A percentile compares a stretch with the other conserved stretches of the same genome.
phyloP scores from a whole-genome alignment of 2,113 vertebrate genomes.

The Paradoxurus hermaphroditus region DNA sequence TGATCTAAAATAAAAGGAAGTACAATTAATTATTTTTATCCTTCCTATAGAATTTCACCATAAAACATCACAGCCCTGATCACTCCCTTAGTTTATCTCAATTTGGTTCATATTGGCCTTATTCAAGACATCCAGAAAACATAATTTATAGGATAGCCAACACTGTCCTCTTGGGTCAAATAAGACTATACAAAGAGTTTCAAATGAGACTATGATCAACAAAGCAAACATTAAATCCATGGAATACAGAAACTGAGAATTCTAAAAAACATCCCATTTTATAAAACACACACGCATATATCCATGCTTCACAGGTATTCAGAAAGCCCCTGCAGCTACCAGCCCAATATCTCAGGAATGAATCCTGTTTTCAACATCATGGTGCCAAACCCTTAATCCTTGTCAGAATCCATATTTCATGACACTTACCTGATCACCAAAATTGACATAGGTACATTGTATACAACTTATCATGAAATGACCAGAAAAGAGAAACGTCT shows the following conservation, averaged over 20 bases:
- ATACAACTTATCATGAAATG: not conserved
- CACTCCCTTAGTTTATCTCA: not conserved
- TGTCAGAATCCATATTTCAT: not conserved
- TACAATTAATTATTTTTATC: not conserved
- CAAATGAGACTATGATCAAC: not conserved
- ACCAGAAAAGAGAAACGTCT: not conserved
- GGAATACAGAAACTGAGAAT: not conserved
- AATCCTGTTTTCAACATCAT: not conserved
- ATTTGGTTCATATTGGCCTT: not conserved
- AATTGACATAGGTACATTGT: not conserved
- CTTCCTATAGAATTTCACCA: not conserved
- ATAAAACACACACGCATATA: not conserved
- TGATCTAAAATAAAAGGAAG: not conserved
- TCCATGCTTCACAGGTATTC: not conserved
- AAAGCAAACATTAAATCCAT: not conserved
- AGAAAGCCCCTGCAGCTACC: not conserved
- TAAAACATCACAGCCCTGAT: not conserved
- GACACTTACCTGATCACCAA: not conserved
- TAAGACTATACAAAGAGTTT: not conserved
- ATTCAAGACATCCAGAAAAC: not conserved
- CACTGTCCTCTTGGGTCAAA: not conserved
- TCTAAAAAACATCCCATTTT: not conserved
- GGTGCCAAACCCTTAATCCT: not conserved
- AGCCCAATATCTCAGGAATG: not conserved
- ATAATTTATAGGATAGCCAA: not conserved